A percentile compares a stretch with the other conserved stretches of the same genome.
Conservation (phyloP, 1,140 invertebrate species). For the Bombus superbus region DNA sequence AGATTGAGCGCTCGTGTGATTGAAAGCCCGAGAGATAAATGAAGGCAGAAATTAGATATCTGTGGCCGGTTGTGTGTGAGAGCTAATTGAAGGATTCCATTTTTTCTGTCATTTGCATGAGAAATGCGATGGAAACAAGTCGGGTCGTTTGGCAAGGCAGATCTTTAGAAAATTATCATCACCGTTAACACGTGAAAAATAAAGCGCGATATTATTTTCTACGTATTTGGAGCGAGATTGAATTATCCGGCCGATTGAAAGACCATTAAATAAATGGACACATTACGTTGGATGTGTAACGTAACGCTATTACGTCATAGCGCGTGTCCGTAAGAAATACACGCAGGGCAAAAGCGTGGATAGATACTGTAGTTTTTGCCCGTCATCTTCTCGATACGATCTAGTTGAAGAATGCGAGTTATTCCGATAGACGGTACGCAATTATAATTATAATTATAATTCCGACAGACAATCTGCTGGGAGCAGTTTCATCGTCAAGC, state of each 20-base stretch:
- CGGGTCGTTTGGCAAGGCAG: not conserved
- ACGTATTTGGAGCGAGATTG: not conserved
- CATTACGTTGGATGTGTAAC: not conserved
- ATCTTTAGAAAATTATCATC: not conserved
- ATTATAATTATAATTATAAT: too few species aligned
- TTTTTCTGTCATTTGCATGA: not conserved
- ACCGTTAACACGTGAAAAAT: not conserved
- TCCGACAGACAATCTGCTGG: too few species aligned
- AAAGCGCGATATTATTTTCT: not conserved
- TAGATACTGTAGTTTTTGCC: too few species aligned
- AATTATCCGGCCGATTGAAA: not conserved
- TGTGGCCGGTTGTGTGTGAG: not conserved
- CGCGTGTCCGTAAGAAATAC: too few species aligned
- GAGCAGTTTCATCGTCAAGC: too few species aligned
- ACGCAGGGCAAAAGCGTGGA: too few species aligned
- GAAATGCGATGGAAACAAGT: constrained; percentile 1
- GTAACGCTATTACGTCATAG: not conserved
- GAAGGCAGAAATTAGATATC: constrained; percentile 16
- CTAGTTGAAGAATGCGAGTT: too few species aligned
- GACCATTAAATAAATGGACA: not conserved
- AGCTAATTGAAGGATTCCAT: constrained; percentile 17
- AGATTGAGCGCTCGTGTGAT: constrained; percentile 17
- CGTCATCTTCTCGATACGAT: too few species aligned
- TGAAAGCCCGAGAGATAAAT: constrained; percentile 17
- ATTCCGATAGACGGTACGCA: too few species aligned